A percentile compares a stretch with the other conserved stretches of the same genome.
phyloP scores from a whole-genome alignment of 2,888 invertebrate genomes.

The Sinhomidia bicolor region DNA sequence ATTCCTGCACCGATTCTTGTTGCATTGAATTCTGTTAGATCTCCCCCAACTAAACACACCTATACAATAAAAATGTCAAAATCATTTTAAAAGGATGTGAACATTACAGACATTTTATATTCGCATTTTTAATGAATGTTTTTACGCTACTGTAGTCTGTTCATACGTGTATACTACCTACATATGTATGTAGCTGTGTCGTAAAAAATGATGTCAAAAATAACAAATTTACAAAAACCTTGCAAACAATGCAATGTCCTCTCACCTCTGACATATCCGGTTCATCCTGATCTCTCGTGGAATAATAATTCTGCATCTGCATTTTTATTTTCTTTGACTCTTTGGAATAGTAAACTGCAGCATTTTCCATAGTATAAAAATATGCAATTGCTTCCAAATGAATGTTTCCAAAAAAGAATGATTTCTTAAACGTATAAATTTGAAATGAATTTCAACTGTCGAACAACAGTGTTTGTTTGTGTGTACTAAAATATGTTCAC shows the following conservation, averaged over 20 bases:
- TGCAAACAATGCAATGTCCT: too few relatives aligned
- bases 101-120: too few relatives aligned
- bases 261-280: slow-evolving; percentile 66
- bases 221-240: too few relatives aligned
- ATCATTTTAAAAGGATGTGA: too few relatives aligned
- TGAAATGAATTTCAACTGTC: background rate
- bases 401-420: background rate
- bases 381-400: background rate
- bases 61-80: slow-evolving; percentile 40
- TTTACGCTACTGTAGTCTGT: background rate
- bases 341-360: background rate
- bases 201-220: too few relatives aligned
- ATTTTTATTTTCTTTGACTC: background rate
- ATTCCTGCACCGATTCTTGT: slow-evolving; percentile 73
- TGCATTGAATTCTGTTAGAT: slow-evolving; percentile 75
- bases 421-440: too few relatives aligned
- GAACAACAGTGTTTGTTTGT: too few relatives aligned
- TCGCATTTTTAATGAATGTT: background rate
- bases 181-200: too few relatives aligned
- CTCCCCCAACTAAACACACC: slow-evolving; percentile 78
- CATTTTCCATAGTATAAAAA: slow-evolving; percentile 10
- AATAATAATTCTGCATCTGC: background rate
- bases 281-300: slow-evolving; percentile 30
- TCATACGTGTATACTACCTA: too few relatives aligned
- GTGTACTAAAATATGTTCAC: background rate